phyloP scores from a whole-genome alignment of 2,888 invertebrate species.

The Dendrolimus pini region DNA sequence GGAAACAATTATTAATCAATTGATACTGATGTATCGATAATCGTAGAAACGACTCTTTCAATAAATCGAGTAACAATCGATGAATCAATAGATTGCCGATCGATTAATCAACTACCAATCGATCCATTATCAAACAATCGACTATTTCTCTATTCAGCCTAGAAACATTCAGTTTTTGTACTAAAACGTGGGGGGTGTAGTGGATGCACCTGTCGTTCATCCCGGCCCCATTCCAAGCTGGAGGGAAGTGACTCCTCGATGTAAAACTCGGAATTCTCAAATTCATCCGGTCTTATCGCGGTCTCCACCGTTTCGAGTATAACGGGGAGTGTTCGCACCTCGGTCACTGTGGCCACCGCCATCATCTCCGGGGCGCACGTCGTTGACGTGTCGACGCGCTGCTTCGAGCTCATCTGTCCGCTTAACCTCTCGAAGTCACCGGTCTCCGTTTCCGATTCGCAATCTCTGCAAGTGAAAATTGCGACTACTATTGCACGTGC shows the following conservation, averaged over 20 bases:
- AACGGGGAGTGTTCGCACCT: constrained; percentile 67
- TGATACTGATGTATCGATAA: too few species aligned
- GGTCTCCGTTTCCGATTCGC: constrained; percentile 88
- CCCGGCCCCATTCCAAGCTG: constrained; percentile 84
- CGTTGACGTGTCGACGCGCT: constrained; percentile 52
- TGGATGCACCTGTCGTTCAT: constrained; percentile 61
- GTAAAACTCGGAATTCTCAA: constrained; percentile 89
- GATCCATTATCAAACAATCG: too few species aligned
- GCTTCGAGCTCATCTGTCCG: constrained; percentile 75
- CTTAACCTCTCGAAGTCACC: constrained; percentile 88
- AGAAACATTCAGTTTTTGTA: neutral
- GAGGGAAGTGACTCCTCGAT: constrained; percentile 93
- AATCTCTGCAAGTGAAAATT: constrained; percentile 71
- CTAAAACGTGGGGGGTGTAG: constrained; percentile 13
- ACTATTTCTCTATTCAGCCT: too few species aligned
- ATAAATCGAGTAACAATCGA: too few species aligned
- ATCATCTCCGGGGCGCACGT: constrained; percentile 62
- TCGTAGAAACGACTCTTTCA: too few species aligned
- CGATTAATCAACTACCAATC: too few species aligned
- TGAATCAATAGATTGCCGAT: too few species aligned
- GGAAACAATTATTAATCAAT: too few species aligned
- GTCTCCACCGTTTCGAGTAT: constrained; percentile 36
- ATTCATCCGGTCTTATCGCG: constrained; percentile 64
- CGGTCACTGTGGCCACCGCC: constrained; percentile 75
- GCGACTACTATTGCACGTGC: neutral